Conservation (phyloP, 2,113 vertebrate genomes). For the Acanthochromis polyacanthus region DNA sequence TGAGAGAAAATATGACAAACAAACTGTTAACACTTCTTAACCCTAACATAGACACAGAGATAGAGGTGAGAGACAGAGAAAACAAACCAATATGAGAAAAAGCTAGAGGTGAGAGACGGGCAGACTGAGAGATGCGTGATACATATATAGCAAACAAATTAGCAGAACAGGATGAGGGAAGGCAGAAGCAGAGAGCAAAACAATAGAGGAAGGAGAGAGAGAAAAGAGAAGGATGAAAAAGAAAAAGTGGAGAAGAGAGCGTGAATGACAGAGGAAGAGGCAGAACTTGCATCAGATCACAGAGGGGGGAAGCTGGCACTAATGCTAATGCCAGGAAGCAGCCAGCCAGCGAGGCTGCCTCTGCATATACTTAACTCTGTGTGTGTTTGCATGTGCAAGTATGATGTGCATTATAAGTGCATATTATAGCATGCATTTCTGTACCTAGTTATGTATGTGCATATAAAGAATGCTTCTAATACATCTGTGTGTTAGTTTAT, state of each 20-base stretch:
- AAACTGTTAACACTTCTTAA: conserved; percentile 31
- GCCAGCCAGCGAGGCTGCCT: conserved; percentile 56
- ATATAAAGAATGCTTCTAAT: conserved; percentile 29
- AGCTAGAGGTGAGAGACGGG: conserved; percentile 1
- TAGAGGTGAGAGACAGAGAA: conserved; percentile 32
- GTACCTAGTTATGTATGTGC: conserved; percentile 18
- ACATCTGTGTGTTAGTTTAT: background rate
- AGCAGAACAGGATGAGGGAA: conserved; percentile 19
- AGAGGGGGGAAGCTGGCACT: conserved; percentile 58
- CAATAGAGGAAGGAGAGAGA: conserved; percentile 2
- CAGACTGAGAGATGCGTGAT: conserved; percentile 19
- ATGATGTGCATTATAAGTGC: conserved; percentile 10
- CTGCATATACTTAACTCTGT: conserved; percentile 60
- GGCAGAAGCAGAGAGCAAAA: conserved; percentile 2
- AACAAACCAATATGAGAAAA: conserved; percentile 3
- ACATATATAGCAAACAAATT: conserved; percentile 26
- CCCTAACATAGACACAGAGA: conserved; percentile 13
- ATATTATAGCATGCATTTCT: conserved; percentile 39
- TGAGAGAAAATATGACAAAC: conserved; percentile 35
- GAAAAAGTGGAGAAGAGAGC: conserved; percentile 24
- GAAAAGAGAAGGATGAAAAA: conserved; percentile 4
- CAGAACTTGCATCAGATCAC: conserved; percentile 64
- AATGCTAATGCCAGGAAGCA: conserved; percentile 73
- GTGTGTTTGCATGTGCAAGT: background rate
- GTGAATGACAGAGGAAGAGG: conserved; percentile 36